phyloP scores from a whole-genome alignment of 2,888 invertebrate species.

The Tuta absoluta region DNA sequence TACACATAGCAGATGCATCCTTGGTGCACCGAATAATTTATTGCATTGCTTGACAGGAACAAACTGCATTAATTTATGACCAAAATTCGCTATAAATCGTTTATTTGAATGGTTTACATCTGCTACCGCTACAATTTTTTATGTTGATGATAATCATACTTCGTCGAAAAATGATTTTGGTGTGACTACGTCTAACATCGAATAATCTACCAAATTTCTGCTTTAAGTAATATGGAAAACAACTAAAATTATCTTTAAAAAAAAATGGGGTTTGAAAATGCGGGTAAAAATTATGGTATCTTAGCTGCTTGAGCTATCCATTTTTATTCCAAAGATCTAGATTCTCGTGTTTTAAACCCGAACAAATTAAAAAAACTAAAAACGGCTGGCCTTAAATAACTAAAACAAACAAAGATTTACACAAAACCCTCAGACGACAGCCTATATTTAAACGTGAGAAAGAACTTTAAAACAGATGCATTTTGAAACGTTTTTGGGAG shows the following conservation, averaged over 20 bases:
- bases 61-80: constrained; percentile 15
- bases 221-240: too few relatives aligned
- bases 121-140: neutral
- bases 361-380: neutral
- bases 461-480: neutral
- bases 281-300: too few relatives aligned
- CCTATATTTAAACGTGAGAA: neutral
- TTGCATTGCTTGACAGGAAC: constrained; percentile 1
- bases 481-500: neutral
- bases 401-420: neutral
- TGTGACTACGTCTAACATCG: too few relatives aligned
- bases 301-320: too few relatives aligned
- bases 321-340: constrained; percentile 12
- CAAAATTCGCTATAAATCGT: constrained; percentile 21
- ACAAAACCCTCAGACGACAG: neutral
- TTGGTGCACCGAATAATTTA: constrained; percentile 7
- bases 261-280: too few relatives aligned
- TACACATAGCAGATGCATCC: constrained; percentile 8
- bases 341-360: neutral
- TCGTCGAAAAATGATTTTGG: too few relatives aligned
- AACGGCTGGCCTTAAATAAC: neutral
- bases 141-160: too few relatives aligned
- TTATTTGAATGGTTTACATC: constrained; percentile 11
- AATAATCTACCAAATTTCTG: too few relatives aligned
- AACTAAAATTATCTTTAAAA: too few relatives aligned